Base-by-base conservation (phyloP, 2,113 vertebrate species). In the Polypterus senegalus region DNA sequence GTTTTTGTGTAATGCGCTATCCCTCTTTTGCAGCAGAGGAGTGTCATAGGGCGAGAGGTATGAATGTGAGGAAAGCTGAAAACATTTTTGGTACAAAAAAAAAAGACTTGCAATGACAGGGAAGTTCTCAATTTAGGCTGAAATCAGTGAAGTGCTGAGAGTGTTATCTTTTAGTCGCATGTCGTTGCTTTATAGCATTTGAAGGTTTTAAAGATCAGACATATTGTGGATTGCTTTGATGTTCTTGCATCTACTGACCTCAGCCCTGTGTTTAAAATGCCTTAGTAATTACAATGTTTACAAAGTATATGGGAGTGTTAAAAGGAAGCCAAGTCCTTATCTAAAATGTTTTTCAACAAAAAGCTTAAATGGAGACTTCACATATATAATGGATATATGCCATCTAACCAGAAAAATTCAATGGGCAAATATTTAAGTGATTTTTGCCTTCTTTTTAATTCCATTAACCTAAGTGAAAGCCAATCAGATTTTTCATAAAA, bases 211-310 rank as follows among this genome's bases (percentile, higher is more conserved):
- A 61, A 66, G 66, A 60, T 49, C 55, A 69, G 57, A 62, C 65
- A 27, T 79, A 67, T 71, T 63, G 9, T 69, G 59, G 62, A 56
- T 0, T 6, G 61, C 79, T 85, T 89, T 87, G 77, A 84, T 82
- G 80, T 73, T 55, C 61, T 67, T 71, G 70, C 27, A 66, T 77
- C 70, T 72, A 78, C 78, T 83, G 76, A 84, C 80, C 63, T 65
- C 58, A 67, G 63, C 62, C 71, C 81, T 78, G 73, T 83, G 74
- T 87, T 81, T 86, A 82, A 81, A 81, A 79, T 81, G 66, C 71
- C 73, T 81, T 60, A 46, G 62, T 83, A 84, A 84, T 86, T 61
- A 71, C 72, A 71, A 54, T 11, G 61, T 74, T 78, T 70, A 60
- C 61, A 52, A 67, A 71, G 71, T 59, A 57, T 68, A 66, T 75